Evolutionary conservation across 2,888 invertebrate species (phyloP).

Genomic region (Trissolcus japonicus): DNA sequence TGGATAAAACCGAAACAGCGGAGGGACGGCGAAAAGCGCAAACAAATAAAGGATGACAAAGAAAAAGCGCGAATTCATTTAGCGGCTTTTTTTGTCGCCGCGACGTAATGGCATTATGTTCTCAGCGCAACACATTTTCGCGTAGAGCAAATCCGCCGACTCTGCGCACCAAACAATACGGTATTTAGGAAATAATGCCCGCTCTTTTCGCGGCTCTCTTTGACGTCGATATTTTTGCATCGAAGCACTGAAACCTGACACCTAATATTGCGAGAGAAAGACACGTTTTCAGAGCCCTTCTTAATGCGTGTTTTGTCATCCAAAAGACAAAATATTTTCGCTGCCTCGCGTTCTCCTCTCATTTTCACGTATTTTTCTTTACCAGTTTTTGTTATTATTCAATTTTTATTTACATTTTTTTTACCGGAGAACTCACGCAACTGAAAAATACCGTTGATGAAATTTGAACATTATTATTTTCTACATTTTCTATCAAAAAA

Average conservation of each 20-base stretch:
- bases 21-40: conserved; percentile 1
- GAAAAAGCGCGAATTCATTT: conserved; percentile 40
- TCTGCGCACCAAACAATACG: conserved; percentile 37
- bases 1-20: not conserved
- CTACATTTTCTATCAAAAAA: too few species aligned
- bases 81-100: conserved; percentile 34
- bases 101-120: conserved; percentile 26
- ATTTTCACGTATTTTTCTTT: too few species aligned
- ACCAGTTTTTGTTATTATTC: too few species aligned
- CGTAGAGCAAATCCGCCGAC: conserved; percentile 39
- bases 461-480: too few species aligned
- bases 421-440: too few species aligned
- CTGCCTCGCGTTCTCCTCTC: too few species aligned
- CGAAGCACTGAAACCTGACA: conserved; percentile 11
- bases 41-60: conserved; percentile 9
- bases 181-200: conserved; percentile 39
- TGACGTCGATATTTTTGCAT: conserved; percentile 33
- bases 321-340: not conserved
- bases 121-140: conserved; percentile 25
- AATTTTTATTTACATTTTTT: too few species aligned
- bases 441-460: too few species aligned
- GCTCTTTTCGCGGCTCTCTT: conserved; percentile 17
- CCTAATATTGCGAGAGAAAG: conserved; percentile 17
- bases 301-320: conserved; percentile 26
- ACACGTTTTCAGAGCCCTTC: not conserved